Base-by-base conservation (phyloP, 1,140 invertebrate species). In the Orchestia grillus region DNA sequence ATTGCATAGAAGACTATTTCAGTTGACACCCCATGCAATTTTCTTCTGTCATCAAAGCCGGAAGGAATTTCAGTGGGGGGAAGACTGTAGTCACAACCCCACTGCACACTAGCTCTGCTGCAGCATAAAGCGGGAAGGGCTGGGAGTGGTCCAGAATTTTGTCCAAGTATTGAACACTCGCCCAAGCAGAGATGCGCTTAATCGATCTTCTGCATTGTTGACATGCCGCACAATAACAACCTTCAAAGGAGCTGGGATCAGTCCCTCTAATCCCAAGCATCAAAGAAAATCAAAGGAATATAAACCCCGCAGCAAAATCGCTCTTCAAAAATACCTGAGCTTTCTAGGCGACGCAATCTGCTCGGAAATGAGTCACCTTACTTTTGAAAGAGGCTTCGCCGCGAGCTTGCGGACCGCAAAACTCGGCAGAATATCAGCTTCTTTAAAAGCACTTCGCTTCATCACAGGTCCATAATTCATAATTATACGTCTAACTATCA, bases 271-370 rank as follows among this genome's bases (percentile, higher is more conserved):
- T 94, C 44, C 92, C 47, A 94, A 47, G 47, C 92, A 94, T 94
- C 92, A 94, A 94, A 94, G 92, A 94, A 94, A 94, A 94, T 94
- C 92, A 94, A 94, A 45, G 92, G 92, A 94, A 94, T 94, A 94
- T 94, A 94, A 47, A 94, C 92, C 92, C 92, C 44, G 43, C 43
- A 45, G 44, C 43, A 19, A 94, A 94, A 94, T 45, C 44, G 41
- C 43, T 44, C 92, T 40, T 94, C 40, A 94, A 94, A 94, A 94
- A 45, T 94, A 94, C 92, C 44, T 94, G 92, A 16, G 92, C 92
- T 94, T 94, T 94, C 92, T 11, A 45, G 92, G 92, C 92, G 44
- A 23, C 19, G 92, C 92, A 94, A 94, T 94, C 92, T 94, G 92
- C 44, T 94, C 44, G 92, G 92, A 94, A 94, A 94, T 94, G 92